Conservation (phyloP, 2,888 invertebrate species). For the Xestia ashworthii region DNA sequence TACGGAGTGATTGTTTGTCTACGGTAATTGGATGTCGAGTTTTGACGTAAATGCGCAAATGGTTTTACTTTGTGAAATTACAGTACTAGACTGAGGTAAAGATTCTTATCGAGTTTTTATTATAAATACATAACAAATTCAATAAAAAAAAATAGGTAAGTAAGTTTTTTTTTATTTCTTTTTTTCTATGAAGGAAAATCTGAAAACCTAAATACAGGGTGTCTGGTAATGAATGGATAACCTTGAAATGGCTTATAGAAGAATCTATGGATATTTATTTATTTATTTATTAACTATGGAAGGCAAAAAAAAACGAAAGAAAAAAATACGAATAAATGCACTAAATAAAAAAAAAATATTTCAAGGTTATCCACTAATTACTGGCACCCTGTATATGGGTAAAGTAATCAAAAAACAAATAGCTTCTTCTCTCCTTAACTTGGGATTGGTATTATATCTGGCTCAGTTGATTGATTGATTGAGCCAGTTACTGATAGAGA, state of each 20-base stretch:
- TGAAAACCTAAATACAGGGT: background rate
- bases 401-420: background rate
- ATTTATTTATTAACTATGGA: too few species aligned
- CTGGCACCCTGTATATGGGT: too few species aligned
- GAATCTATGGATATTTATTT: too few species aligned
- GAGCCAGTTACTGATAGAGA: constrained; percentile 6
- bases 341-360: too few species aligned
- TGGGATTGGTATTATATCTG: background rate
- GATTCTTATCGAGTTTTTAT: background rate
- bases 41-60: constrained; percentile 32
- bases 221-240: too few species aligned
- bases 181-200: background rate
- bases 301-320: too few species aligned
- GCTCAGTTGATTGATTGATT: constrained; percentile 12
- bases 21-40: constrained; percentile 39
- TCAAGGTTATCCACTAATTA: too few species aligned
- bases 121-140: background rate
- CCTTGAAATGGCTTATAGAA: too few species aligned
- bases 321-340: too few species aligned
- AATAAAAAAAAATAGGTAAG: too few species aligned
- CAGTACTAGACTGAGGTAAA: background rate
- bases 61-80: constrained; percentile 16
- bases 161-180: background rate
- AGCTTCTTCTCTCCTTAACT: background rate
- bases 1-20: constrained; percentile 38